A percentile compares a stretch with the other conserved stretches of the same genome.
phyloP scores from a whole-genome alignment of 2,797 vertebrate genomes.

The Pangasius krempfi region DNA sequence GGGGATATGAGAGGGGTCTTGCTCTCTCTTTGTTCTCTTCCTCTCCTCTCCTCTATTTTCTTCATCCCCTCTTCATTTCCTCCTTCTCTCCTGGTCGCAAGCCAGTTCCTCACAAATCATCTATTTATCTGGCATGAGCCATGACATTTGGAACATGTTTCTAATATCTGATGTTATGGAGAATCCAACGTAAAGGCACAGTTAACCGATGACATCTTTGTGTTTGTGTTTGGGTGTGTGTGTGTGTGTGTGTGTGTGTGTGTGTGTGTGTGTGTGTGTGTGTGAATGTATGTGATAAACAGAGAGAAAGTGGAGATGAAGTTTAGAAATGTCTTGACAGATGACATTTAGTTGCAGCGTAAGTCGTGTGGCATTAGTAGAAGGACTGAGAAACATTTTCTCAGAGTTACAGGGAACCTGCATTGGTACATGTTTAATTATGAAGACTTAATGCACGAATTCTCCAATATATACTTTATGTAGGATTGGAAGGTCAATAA shows the following conservation, averaged over 20 bases:
- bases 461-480: neutral
- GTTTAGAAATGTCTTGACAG: neutral
- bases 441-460: neutral
- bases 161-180: constrained; percentile 69
- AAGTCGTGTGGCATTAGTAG: neutral
- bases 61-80: constrained; percentile 35
- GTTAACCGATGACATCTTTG: constrained; percentile 9
- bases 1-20: constrained; percentile 16
- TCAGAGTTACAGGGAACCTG: neutral
- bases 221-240: constrained; percentile 45
- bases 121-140: constrained; percentile 66
- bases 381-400: neutral
- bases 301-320: neutral
- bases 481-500: neutral
- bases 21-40: constrained; percentile 22
- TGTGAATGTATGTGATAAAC: neutral
- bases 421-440: neutral
- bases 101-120: constrained; percentile 67
- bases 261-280: constrained; percentile 41
- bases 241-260: too few species aligned
- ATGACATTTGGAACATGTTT: constrained; percentile 75
- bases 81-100: constrained; percentile 49
- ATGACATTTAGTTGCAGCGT: neutral
- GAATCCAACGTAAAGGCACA: constrained; percentile 50
- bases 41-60: constrained; percentile 20